Evolutionary conservation across 2,113 vertebrate genomes (phyloP).

Genomic region (Triplophysa tibetana): DNA sequence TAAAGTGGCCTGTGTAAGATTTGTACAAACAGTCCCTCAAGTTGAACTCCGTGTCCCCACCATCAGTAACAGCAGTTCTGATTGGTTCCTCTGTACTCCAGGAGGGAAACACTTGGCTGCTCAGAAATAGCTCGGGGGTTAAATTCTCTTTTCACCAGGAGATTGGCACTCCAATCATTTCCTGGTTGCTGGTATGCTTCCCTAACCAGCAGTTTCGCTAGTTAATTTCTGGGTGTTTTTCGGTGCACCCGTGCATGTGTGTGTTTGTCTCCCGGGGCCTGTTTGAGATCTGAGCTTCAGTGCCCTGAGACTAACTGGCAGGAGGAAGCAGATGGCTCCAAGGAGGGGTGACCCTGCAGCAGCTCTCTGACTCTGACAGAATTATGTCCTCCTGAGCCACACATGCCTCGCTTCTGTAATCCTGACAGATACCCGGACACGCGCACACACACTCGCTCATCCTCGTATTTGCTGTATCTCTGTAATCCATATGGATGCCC

Average conservation of each 20-base stretch:
- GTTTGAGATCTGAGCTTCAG: slow-evolving; percentile 37
- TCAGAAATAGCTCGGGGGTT: neutral
- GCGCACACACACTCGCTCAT: slow-evolving; percentile 22
- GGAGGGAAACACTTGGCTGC: slow-evolving; percentile 1
- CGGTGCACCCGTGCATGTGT: neutral
- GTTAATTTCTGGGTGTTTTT: slow-evolving; percentile 23
- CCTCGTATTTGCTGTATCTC: slow-evolving; percentile 21
- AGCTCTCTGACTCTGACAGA: slow-evolving; percentile 36
- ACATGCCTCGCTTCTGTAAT: slow-evolving; percentile 60
- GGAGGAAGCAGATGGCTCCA: slow-evolving; percentile 42
- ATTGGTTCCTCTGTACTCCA: neutral
- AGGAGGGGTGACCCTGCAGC: slow-evolving; percentile 26
- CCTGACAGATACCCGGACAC: slow-evolving; percentile 51
- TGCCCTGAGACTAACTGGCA: slow-evolving; percentile 41
- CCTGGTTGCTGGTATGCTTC: slow-evolving; percentile 2
- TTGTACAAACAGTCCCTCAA: neutral
- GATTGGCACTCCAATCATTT: slow-evolving; percentile 22
- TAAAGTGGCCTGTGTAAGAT: neutral
- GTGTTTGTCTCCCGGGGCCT: slow-evolving; percentile 3
- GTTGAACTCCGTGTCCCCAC: neutral
- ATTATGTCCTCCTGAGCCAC: slow-evolving; percentile 46
- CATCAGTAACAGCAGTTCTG: no score
- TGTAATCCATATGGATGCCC: slow-evolving; percentile 51
- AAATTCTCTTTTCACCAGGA: slow-evolving; percentile 29
- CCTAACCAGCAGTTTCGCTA: neutral